These are phyloP conservation scores for Anolis sagrei DNA, from an alignment of 2,113 vertebrate genomes.

Conservation along the genomic window DNA sequence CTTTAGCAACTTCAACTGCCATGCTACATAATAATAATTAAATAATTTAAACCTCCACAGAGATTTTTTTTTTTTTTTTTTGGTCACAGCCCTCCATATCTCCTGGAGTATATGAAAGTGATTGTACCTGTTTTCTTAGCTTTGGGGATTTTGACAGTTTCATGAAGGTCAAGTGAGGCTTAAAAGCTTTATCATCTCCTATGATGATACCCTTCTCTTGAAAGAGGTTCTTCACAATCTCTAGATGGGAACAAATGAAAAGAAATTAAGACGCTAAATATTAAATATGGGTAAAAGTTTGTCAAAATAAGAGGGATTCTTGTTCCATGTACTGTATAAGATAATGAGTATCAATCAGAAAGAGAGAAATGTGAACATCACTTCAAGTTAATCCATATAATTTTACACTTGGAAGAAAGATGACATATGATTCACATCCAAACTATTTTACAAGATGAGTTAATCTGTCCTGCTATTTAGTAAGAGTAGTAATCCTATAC, in stretches of 20 bases:
- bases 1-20: neutral
- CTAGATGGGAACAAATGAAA: conserved; percentile 73
- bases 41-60: neutral
- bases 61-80: too few species aligned
- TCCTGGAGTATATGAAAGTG: conserved; percentile 13
- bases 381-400: neutral
- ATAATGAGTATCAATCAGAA: conserved; percentile 43
- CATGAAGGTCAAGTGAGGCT: conserved; percentile 96
- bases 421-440: neutral
- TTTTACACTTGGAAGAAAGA: conserved; percentile 18
- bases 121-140: conserved; percentile 84
- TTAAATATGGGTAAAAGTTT: conserved; percentile 27
- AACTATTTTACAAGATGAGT: conserved; percentile 5
- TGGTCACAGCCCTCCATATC: neutral
- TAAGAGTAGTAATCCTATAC: neutral
- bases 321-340: conserved; percentile 42
- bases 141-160: conserved; percentile 89
- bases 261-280: conserved; percentile 35
- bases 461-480: neutral
- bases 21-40: neutral
- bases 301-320: conserved; percentile 31
- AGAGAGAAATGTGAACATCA: neutral
- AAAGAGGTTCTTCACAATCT: conserved; percentile 82
- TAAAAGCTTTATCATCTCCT: conserved; percentile 82
- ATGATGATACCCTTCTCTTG: conserved; percentile 85